These are phyloP conservation scores for Mastomys coucha DNA, from an alignment of 2,113 vertebrate species.

Conservation along the genomic window DNA sequence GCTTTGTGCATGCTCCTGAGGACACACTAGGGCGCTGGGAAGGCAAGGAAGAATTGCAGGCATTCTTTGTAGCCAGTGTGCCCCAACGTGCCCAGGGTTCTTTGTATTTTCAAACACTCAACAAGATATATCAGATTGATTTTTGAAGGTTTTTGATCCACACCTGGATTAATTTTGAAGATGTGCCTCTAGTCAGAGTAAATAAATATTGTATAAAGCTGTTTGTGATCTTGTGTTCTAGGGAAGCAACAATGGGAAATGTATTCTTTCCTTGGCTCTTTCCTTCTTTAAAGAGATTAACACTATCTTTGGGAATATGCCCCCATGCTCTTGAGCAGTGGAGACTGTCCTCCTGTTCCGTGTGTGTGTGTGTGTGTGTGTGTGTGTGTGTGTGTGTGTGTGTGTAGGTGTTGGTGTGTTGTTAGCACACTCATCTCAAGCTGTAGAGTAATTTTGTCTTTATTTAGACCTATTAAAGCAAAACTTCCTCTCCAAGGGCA, in stretches of 20 bases:
- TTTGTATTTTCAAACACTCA: background rate
- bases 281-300: background rate
- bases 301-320: background rate
- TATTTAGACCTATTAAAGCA: constrained; percentile 11
- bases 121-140: background rate
- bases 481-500: constrained; percentile 5
- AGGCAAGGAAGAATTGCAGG: background rate
- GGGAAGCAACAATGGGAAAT: background rate
- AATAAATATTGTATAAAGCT: background rate
- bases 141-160: background rate
- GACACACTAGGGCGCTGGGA: background rate
- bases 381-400: background rate
- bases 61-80: background rate
- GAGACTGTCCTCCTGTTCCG: background rate
- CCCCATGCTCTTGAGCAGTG: background rate
- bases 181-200: background rate
- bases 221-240: background rate
- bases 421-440: background rate
- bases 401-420: background rate
- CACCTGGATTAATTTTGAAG: constrained; percentile 7
- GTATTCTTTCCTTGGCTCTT: background rate
- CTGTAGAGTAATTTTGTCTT: constrained; percentile 6
- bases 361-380: background rate
- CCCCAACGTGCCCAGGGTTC: background rate
- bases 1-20: background rate